phyloP scores from a whole-genome alignment of 1,140 invertebrate genomes.

The Neelides sp. region DNA sequence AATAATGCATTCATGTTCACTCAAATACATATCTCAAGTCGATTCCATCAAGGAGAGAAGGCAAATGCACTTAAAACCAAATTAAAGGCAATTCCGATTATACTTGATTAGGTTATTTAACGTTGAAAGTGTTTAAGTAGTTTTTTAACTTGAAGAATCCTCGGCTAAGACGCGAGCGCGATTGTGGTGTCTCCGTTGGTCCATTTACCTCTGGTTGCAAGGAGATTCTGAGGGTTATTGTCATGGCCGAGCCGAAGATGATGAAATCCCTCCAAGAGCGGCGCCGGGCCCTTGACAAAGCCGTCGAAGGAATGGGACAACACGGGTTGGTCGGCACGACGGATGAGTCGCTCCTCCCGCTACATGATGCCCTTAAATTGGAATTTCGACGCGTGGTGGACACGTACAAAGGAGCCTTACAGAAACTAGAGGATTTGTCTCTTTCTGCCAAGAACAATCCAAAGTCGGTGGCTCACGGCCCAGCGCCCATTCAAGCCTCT shows the following conservation, averaged over 20 bases:
- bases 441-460: constrained; percentile 35
- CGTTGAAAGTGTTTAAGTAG: too few species aligned
- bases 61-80: too few species aligned
- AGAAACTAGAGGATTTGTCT: constrained; percentile 70
- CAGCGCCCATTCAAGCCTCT: constrained; percentile 70
- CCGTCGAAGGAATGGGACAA: constrained; percentile 52
- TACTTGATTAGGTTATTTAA: too few species aligned
- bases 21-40: too few species aligned
- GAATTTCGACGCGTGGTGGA: constrained; percentile 71
- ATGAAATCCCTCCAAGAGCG: constrained; percentile 47
- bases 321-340: constrained; percentile 63
- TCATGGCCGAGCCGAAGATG: constrained; percentile 44
- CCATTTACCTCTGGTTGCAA: constrained; percentile 42
- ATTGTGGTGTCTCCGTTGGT: constrained; percentile 39
- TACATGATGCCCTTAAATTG: constrained; percentile 53
- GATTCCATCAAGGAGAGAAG: too few species aligned
- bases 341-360: constrained; percentile 44
- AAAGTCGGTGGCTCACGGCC: constrained; percentile 44
- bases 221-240: constrained; percentile 46
- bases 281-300: constrained; percentile 60
- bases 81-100: too few species aligned
- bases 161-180: constrained; percentile 34
- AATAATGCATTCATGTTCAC: too few species aligned
- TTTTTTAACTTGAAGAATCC: too few species aligned
- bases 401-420: constrained; percentile 72